A percentile compares a stretch with the other conserved stretches of the same genome.
Conservation (phyloP, 2,113 vertebrate species). For the Tachysurus vachellii region DNA sequence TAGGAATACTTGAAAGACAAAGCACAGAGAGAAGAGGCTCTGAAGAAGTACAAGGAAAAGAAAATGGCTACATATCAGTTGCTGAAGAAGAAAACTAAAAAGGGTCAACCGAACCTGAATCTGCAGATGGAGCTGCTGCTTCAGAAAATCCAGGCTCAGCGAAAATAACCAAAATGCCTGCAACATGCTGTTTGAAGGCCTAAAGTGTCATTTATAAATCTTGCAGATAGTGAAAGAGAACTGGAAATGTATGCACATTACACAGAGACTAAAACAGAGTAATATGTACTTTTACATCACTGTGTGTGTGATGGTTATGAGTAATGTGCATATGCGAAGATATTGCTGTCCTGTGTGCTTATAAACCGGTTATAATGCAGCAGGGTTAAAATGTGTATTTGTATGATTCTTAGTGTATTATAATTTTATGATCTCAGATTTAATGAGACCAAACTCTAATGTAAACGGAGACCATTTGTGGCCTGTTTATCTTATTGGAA, state of each 20-base stretch:
- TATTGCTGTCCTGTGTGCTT: background rate
- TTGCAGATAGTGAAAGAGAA: background rate
- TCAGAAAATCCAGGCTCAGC: constrained; percentile 83
- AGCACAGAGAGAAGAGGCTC: constrained; percentile 82
- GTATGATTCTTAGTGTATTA: background rate
- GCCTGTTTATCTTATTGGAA: background rate
- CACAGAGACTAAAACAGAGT: background rate
- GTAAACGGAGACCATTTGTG: background rate
- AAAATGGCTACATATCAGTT: constrained; percentile 88
- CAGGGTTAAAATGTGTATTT: background rate
- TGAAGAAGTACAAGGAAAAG: constrained; percentile 84
- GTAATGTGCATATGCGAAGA: no score
- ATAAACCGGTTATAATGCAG: background rate
- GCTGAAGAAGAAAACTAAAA: constrained; percentile 90
- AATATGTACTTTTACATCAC: background rate
- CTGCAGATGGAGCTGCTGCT: constrained; percentile 93
- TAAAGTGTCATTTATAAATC: no score
- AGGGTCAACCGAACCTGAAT: constrained; percentile 95
- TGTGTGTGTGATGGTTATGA: background rate
- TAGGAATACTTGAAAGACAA: constrained; percentile 83
- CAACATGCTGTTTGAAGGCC: background rate
- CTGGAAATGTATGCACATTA: background rate
- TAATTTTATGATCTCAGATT: background rate
- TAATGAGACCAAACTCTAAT: background rate
- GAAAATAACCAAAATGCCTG: constrained; percentile 53